Conservation (phyloP, 2,888 invertebrate species). For the Macrosiphum euphorbiae region DNA sequence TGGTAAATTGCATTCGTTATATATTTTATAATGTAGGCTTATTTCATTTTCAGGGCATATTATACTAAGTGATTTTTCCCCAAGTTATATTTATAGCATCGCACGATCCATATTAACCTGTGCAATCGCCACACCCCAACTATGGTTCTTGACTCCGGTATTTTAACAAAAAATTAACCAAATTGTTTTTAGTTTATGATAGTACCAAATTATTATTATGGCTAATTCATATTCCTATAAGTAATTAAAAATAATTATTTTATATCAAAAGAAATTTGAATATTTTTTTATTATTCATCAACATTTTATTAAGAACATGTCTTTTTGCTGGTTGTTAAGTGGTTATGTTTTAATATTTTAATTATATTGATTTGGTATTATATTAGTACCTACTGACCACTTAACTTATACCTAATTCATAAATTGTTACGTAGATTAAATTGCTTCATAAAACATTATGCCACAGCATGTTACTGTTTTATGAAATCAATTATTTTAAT, state of each 20-base stretch:
- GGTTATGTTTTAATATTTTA: not conserved
- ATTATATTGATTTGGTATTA: not conserved
- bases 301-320: not conserved
- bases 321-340: not conserved
- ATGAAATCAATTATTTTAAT: not conserved
- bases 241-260: not conserved
- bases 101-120: not conserved
- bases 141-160: not conserved
- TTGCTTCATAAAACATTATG: not conserved
- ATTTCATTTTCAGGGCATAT: not conserved
- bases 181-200: not conserved
- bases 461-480: not conserved
- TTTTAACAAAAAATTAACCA: not conserved
- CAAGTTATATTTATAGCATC: not conserved
- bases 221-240: not conserved
- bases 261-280: not conserved
- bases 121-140: not conserved
- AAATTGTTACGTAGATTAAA: not conserved
- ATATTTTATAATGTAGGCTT: not conserved
- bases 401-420: not conserved
- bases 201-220: not conserved
- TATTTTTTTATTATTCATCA: not conserved
- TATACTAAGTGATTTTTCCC: not conserved
- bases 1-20: not conserved
- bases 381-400: not conserved